phyloP scores from a whole-genome alignment of 2,888 invertebrate genomes.

The Drosophila tripunctata region DNA sequence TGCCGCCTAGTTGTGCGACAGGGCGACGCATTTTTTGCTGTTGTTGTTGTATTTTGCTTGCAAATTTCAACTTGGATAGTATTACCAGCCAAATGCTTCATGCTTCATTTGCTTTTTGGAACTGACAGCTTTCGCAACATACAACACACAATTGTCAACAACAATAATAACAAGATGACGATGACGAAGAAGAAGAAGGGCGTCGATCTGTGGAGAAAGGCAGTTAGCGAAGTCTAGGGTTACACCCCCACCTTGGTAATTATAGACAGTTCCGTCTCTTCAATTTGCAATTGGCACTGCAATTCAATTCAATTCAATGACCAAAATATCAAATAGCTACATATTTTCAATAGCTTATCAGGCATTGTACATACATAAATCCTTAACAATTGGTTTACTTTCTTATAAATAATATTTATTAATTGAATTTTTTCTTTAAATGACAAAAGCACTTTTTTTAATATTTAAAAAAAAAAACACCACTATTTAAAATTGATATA shows the following conservation, averaged over 20 bases:
- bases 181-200: constrained; percentile 19
- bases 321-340: background rate
- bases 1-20: constrained; percentile 69
- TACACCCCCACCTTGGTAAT: constrained; percentile 21
- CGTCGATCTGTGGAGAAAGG: constrained; percentile 46
- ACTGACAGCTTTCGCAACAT: constrained; percentile 43
- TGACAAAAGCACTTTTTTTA: no score
- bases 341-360: no score
- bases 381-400: no score
- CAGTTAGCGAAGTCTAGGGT: constrained; percentile 26
- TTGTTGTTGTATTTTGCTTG: constrained; percentile 1
- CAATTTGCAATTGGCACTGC: no score
- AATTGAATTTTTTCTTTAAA: no score
- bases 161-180: constrained; percentile 8
- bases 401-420: no score
- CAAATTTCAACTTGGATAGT: constrained; percentile 33
- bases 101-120: constrained; percentile 58
- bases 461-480: no score
- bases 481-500: no score
- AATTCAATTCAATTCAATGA: background rate
- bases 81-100: constrained; percentile 50
- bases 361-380: no score
- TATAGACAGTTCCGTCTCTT: constrained; percentile 12
- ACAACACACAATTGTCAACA: constrained; percentile 18
- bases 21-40: constrained; percentile 63